Percentiles rank a stretch among this genome's conserved stretches.
phyloP scores from a whole-genome alignment of 1,140 invertebrate species.

The Wasmannia auropunctata region DNA sequence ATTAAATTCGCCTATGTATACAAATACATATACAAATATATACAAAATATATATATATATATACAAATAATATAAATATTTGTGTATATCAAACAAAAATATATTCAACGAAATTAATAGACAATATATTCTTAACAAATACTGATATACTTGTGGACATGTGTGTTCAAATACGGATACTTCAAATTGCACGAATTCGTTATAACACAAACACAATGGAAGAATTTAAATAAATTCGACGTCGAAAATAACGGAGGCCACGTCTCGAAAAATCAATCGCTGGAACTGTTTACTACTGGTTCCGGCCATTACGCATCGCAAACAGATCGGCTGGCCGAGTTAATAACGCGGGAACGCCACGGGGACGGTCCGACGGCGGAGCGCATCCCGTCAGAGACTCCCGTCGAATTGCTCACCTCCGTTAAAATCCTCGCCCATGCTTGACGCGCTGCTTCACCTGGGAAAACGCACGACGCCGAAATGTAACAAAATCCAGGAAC shows the following conservation, averaged over 20 bases:
- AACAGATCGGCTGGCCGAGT: constrained; percentile 31
- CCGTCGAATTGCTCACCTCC: constrained; percentile 76
- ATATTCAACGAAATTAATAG: constrained; percentile 15
- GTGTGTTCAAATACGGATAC: background rate
- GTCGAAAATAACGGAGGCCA: background rate
- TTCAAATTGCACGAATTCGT: background rate
- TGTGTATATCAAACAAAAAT: background rate
- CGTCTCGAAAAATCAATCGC: background rate
- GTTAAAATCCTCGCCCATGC: constrained; percentile 83
- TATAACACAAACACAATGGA: background rate
- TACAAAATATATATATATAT: background rate
- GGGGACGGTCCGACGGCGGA: background rate
- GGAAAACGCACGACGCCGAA: background rate
- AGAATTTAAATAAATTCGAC: background rate
- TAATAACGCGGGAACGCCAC: constrained; percentile 56
- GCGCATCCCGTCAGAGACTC: background rate
- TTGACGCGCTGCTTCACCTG: background rate
- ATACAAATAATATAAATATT: no score
- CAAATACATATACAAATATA: no score
- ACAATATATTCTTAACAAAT: background rate
- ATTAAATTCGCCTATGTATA: background rate
- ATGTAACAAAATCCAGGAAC: constrained; percentile 1
- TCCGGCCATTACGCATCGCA: constrained; percentile 62
- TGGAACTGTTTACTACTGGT: constrained; percentile 51
- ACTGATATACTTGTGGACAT: background rate